A percentile compares a stretch with the other conserved stretches of the same genome.
Evolutionary conservation across 2,113 vertebrate species (phyloP).

Genomic region (Lophochroa leadbeateri): DNA sequence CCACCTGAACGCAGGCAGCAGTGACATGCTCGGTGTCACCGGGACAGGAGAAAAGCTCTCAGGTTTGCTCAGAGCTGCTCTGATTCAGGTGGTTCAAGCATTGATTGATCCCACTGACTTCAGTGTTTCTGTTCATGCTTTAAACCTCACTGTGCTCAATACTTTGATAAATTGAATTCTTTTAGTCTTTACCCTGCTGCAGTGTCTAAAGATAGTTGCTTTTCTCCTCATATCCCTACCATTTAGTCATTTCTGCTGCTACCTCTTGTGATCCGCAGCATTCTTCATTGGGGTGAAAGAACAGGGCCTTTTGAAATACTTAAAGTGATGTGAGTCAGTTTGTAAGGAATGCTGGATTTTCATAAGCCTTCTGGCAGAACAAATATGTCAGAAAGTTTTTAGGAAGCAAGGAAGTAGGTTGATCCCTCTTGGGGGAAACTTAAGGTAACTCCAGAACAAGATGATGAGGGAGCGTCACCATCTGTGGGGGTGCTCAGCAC

Average conservation of each 20-base stretch:
- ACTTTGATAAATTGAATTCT: not conserved
- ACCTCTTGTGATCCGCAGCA: not conserved
- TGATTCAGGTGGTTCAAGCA: not conserved
- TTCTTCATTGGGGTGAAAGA: not conserved
- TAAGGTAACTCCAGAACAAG: not conserved
- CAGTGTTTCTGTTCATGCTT: not conserved
- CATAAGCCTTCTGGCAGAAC: not conserved
- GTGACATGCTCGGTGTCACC: accelerated
- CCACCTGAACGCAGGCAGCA: not conserved
- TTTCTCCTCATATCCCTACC: not conserved
- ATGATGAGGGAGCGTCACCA: not conserved
- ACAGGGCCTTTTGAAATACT: not conserved
- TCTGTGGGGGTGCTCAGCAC: not conserved
- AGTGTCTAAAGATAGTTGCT: not conserved
- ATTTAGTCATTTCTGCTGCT: not conserved
- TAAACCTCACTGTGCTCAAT: accelerated
- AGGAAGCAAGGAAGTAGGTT: not conserved
- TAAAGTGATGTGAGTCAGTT: not conserved
- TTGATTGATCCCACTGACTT: too few species aligned
- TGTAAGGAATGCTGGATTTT: not conserved
- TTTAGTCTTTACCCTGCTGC: not conserved
- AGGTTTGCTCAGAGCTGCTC: not conserved
- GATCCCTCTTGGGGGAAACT: not conserved
- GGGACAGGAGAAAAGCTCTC: not conserved
- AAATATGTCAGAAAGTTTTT: not conserved